Percentiles rank a stretch among this genome's conserved stretches.
phyloP scores from a whole-genome alignment of 2,797 vertebrate species.

The Chanos chanos region DNA sequence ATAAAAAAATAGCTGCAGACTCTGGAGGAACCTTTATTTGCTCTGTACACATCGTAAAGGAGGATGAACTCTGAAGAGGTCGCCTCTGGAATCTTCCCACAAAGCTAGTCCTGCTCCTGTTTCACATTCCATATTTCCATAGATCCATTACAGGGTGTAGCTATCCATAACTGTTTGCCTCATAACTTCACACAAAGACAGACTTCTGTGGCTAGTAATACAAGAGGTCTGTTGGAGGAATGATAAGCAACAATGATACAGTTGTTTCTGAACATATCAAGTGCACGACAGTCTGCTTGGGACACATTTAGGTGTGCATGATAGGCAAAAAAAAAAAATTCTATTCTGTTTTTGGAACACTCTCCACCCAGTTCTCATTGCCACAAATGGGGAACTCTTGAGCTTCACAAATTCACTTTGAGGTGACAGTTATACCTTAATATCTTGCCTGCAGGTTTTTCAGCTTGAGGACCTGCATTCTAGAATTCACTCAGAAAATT shows the following conservation, averaged over 20 bases:
- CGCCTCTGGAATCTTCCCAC: neutral
- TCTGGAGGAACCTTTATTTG: slow-evolving; percentile 12
- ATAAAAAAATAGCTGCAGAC: slow-evolving; percentile 5
- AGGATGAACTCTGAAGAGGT: slow-evolving; percentile 6
- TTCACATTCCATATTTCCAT: too few relatives aligned
- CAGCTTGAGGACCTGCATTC: neutral
- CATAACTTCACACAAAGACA: slow-evolving; percentile 26
- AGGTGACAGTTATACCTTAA: neutral
- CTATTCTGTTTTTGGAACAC: slow-evolving; percentile 19
- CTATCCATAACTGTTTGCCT: slow-evolving; percentile 14
- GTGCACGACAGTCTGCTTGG: neutral
- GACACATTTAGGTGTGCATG: too few relatives aligned
- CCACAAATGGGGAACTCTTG: neutral
- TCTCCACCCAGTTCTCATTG: neutral
- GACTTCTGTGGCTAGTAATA: neutral
- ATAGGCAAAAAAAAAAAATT: too few relatives aligned
- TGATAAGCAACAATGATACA: slow-evolving; percentile 4
- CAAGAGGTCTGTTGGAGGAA: neutral
- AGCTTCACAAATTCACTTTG: neutral
- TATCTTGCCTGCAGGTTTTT: too few relatives aligned
- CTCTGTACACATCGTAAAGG: neutral
- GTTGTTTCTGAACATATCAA: neutral
- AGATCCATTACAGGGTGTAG: too few relatives aligned
- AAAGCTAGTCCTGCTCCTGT: neutral
- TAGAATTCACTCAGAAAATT: neutral